These are phyloP conservation scores for Puffinus mauretanicus DNA, from an alignment of 2,113 vertebrate species.

Conservation along the genomic window DNA sequence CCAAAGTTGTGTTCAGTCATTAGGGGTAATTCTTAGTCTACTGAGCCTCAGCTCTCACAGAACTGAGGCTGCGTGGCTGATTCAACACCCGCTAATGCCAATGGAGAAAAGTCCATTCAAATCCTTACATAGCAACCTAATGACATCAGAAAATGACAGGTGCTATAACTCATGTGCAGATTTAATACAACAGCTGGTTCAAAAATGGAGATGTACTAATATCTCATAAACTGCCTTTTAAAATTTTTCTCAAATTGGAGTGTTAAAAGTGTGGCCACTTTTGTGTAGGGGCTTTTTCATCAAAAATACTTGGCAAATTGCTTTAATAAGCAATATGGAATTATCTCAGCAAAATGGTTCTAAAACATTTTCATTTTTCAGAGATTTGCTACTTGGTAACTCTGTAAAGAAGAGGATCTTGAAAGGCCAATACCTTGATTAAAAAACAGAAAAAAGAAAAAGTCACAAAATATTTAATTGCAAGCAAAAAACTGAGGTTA, in stretches of 20 bases:
- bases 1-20: background rate
- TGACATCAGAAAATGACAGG: slow-evolving; percentile 36
- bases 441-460: background rate
- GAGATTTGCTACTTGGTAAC: background rate
- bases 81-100: background rate
- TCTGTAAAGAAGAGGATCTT: background rate
- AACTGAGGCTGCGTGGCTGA: background rate
- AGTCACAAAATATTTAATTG: background rate
- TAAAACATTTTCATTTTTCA: background rate
- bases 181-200: slow-evolving; percentile 34
- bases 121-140: background rate
- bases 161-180: background rate
- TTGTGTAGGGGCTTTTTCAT: background rate
- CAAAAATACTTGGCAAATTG: background rate
- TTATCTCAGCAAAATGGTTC: background rate
- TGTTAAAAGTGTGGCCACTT: background rate
- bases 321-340: background rate
- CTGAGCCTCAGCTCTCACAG: background rate
- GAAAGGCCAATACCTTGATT: background rate
- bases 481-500: background rate
- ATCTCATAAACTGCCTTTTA: background rate
- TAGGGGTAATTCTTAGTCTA: background rate
- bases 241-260: background rate
- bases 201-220: background rate
- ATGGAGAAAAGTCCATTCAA: background rate